These are phyloP conservation scores for Arenaria interpres DNA, from an alignment of 2,113 vertebrate genomes.

Conservation along the genomic window DNA sequence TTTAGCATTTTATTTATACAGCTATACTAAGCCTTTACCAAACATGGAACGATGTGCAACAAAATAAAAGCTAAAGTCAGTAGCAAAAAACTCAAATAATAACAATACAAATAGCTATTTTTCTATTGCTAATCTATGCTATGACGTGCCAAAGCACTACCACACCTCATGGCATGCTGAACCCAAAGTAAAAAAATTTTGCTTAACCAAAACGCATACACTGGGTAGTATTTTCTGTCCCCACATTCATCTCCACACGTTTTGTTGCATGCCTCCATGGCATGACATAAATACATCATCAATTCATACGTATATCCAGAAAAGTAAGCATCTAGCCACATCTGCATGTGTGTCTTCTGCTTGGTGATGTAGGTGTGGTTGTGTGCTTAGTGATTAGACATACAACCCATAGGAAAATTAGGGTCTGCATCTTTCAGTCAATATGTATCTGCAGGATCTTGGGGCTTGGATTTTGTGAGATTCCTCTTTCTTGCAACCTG, in stretches of 20 bases:
- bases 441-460: not conserved
- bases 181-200: not conserved
- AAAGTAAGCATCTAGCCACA: not conserved
- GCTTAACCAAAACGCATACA: not conserved
- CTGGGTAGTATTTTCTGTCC: not conserved
- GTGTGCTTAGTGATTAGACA: not conserved
- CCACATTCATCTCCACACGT: not conserved
- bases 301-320: not conserved
- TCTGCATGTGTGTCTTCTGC: not conserved
- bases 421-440: not conserved
- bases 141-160: not conserved
- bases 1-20: not conserved
- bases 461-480: not conserved
- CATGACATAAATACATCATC: not conserved
- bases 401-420: not conserved
- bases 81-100: not conserved
- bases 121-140: not conserved
- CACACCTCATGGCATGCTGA: not conserved
- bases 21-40: not conserved
- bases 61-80: not conserved
- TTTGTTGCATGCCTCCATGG: not conserved
- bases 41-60: not conserved
- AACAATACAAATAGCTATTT: not conserved
- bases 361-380: not conserved
- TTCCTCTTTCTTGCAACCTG: not conserved